Evolutionary conservation across 2,113 vertebrate genomes (phyloP), one percentile per base, ranked within the genome.

Genomic region (Fukomys damarensis): DNA sequence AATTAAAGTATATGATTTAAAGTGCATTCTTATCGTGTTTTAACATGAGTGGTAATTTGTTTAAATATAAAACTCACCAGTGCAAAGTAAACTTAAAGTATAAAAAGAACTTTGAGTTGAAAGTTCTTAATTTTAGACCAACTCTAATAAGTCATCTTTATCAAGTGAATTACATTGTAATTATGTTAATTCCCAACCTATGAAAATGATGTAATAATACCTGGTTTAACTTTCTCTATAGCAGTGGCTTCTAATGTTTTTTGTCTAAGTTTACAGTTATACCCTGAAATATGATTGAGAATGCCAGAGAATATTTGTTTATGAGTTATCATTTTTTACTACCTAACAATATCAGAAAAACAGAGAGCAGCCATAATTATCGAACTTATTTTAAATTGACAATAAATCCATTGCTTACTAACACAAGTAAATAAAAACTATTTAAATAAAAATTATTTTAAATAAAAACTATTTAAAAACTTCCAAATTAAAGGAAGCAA

Each of bases 61-160:
- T 38, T 70, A 70, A 85, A 91, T 54, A 14, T 82, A 92, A 68
- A 91, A 38, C 1, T 32, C 2, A 61, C n/a, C 63, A 20, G 24
- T 28, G 19, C 72, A 90, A 93, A 66, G 32, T 76, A 80, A 86
- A 88, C n/a, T 86, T 85, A 97, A 79, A 95, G 56, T 87, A 19
- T 58, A 3, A 86, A 96, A 93, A 52, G 12, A 94, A 95, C 0
- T 49, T 79, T 65, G 38, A 76, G 4, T 91, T 93, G 41, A 63
- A 74, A 91, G 2, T 56, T 91, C 35, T 61, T 89, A 17, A 43
- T 91, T 95, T 38, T 58, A 93, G 68, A 95, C 61, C 41, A 74
- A 14, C 24, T 68, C 52, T 65, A 84, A 63, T 70, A 65, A 80
- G 30, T 94, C 41, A 65, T 28, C n/a, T 86, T 81, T 61, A 56